Conservation (phyloP, 2,113 vertebrate species). For the Erinaceus europaeus region DNA sequence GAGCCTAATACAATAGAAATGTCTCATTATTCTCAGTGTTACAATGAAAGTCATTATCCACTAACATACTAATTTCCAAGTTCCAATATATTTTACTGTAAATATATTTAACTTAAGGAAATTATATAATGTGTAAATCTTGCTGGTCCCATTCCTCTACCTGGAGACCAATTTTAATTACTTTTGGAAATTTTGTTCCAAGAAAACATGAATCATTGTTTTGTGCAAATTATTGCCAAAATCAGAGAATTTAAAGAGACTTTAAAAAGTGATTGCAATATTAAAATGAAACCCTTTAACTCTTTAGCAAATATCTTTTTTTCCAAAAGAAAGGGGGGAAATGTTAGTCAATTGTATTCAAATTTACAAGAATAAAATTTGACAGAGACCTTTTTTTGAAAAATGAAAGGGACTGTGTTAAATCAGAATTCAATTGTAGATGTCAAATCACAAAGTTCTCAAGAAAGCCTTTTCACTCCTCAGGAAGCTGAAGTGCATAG, state of each 20-base stretch:
- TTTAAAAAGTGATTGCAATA: conserved; percentile 30
- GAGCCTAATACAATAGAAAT: conserved; percentile 16
- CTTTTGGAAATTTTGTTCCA: conserved; percentile 22
- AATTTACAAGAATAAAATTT: conserved; percentile 20
- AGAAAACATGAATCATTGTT: conserved; percentile 26
- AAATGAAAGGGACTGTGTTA: conserved; percentile 5
- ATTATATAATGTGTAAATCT: conserved; percentile 36
- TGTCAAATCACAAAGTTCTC: conserved; percentile 10
- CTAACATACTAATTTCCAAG: conserved; percentile 22
- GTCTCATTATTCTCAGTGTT: conserved; percentile 3
- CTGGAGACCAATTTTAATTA: conserved; percentile 18
- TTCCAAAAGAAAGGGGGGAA: not conserved
- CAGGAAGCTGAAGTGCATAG: not conserved
- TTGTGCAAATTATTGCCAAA: conserved; percentile 45
- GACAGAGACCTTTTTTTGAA: not conserved
- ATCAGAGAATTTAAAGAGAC: conserved; percentile 29
- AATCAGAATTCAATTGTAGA: conserved; percentile 1
- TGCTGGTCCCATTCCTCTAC: conserved; percentile 21
- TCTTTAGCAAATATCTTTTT: not conserved
- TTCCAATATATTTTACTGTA: conserved; percentile 21
- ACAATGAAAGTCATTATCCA: conserved; percentile 46
- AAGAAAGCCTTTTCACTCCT: conserved; percentile 1
- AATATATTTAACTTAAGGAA: conserved; percentile 16
- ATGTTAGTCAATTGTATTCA: not conserved
- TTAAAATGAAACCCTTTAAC: conserved; percentile 39